Evolutionary conservation across 1,140 invertebrate species (phyloP).

Genomic region (Platyscapa corneri): DNA sequence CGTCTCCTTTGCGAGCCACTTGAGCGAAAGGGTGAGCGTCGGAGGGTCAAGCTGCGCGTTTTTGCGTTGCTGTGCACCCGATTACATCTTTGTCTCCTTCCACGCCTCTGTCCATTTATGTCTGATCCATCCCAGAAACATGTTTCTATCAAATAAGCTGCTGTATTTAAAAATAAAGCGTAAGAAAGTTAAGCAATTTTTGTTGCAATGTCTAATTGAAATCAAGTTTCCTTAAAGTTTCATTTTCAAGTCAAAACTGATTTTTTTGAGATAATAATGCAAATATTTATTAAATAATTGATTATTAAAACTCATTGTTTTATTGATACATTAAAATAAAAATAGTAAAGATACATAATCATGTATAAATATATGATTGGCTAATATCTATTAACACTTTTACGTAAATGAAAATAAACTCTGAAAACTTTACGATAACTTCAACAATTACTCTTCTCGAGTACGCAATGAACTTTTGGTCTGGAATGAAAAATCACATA

Average conservation of each 20-base stretch:
- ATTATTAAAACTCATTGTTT: too few species aligned
- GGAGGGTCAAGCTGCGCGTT: constrained; percentile 37
- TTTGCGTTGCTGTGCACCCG: neutral
- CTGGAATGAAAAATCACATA: constrained; percentile 26
- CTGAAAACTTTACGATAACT: neutral
- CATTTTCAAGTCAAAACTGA: too few species aligned
- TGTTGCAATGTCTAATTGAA: too few species aligned
- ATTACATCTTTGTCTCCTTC: neutral
- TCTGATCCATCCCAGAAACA: neutral
- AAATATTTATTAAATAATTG: too few species aligned
- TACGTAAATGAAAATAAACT: neutral
- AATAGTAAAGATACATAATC: too few species aligned
- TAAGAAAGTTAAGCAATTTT: neutral
- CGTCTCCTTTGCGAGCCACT: constrained; percentile 52
- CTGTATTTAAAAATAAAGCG: neutral
- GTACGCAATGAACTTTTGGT: constrained; percentile 6
- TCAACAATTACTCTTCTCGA: constrained; percentile 13
- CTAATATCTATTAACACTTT: too few species aligned
- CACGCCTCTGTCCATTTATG: neutral
- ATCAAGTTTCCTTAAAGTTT: too few species aligned
- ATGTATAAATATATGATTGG: too few species aligned
- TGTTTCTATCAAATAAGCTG: too few species aligned
- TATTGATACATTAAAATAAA: too few species aligned
- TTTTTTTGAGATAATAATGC: too few species aligned
- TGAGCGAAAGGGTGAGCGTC: constrained; percentile 31